Conservation (phyloP, 2,797 vertebrate genomes). For the Phaenicophaeus curvirostris region DNA sequence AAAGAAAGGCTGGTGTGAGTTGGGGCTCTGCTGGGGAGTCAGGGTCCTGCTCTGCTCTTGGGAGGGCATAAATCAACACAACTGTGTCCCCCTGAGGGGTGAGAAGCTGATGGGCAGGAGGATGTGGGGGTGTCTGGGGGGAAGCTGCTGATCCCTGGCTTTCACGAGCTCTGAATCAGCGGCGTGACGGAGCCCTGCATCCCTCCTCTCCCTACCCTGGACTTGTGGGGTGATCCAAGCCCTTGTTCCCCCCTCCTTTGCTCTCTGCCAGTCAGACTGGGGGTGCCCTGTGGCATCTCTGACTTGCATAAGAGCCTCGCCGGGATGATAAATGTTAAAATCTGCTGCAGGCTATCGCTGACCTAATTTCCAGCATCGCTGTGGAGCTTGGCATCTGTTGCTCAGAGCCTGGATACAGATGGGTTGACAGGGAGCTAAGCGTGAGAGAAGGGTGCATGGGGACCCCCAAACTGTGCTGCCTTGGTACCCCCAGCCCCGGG, state of each 20-base stretch:
- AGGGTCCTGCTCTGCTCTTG: background rate
- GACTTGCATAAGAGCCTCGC: background rate
- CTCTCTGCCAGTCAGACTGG: background rate
- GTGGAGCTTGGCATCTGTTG: constrained; percentile 64
- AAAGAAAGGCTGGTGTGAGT: background rate
- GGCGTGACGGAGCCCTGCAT: fast-evolving
- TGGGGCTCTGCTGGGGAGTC: background rate
- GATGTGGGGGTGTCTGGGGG: background rate
- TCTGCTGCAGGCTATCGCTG: constrained; percentile 28
- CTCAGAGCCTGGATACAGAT: constrained; percentile 34
- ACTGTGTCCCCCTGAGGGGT: fast-evolving
- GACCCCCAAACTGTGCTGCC: background rate
- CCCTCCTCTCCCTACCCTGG: background rate
- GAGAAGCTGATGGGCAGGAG: background rate
- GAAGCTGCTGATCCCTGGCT: fast-evolving
- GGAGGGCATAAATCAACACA: background rate
- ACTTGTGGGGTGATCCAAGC: background rate
- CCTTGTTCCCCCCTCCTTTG: background rate
- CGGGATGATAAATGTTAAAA: background rate
- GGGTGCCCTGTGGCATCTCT: background rate
- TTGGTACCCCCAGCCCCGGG: fast-evolving
- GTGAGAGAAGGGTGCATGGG: background rate
- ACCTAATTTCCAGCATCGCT: constrained; percentile 40
- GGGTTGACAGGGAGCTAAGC: constrained; percentile 42
- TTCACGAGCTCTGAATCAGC: background rate